Base-by-base conservation (phyloP, 2,888 invertebrate genomes). In the Lymantria dispar region DNA sequence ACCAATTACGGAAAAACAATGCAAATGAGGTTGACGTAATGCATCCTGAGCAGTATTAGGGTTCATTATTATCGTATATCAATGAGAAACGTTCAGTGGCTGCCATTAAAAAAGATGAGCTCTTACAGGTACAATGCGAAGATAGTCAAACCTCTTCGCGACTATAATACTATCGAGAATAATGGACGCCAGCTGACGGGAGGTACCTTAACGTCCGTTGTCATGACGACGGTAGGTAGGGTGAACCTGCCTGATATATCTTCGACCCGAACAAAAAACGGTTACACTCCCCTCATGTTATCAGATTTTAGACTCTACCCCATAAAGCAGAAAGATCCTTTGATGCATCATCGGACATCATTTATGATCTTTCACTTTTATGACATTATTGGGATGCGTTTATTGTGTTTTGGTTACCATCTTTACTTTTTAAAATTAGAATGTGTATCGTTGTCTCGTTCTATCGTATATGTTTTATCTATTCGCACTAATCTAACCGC, bases 381-480 rank as follows among this genome's bases (percentile, higher is more conserved):
- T 75, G 58, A 61, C 68, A 78, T 80, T 83, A 86, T 87, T 78
- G 84, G 79, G 85, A 85, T 78, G 78, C 78, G 76, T 84, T 85
- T 82, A 87, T 86, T 85, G 86, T 88, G 80, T 85, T 89, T 90
- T 78, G 87, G 90, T 87, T 85, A 88, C 90, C 90, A 91, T 91
- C 90, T 91, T 91, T 90, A 83, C 87, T 89, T 90, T 90, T 90
- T 90, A 85, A 88, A 89, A 84, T 88, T 88, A 88, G 88, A 87
- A 84, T 83, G 67, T 73, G 60, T 79, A 68, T 76, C 56, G 66
- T 75, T 72, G 57, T 89, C 87, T 81, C 85, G 54, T 72, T 90
- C 80, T 59, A 54, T 45, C 76, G 31, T 70, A 60, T 56, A 58
- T 44, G 55, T 39, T 49, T 64, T 64, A 68, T 68, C 66, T 62